Evolutionary conservation across 2,797 vertebrate species (phyloP).

Genomic region (Pseudochaenichthys georgianus): DNA sequence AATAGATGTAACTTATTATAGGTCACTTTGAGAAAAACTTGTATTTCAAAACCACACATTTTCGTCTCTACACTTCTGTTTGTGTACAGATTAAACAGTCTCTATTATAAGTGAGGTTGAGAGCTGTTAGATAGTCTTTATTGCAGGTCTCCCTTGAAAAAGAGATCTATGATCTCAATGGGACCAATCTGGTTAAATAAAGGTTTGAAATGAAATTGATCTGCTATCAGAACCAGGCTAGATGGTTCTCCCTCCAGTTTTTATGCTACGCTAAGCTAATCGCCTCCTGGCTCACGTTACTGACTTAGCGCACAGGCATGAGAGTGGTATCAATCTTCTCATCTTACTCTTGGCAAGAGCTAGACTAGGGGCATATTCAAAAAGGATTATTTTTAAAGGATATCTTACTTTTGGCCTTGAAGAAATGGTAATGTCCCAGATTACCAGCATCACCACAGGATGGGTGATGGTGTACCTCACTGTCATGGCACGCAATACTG

Average conservation of each 20-base stretch:
- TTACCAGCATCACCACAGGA: slow-evolving; percentile 45
- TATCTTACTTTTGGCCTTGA: slow-evolving; percentile 15
- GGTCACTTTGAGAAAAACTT: neutral
- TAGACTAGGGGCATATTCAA: neutral
- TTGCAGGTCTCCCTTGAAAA: too few species aligned
- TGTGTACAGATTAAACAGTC: neutral
- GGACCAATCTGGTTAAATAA: too few species aligned
- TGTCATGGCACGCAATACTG: slow-evolving; percentile 4
- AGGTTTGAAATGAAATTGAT: too few species aligned
- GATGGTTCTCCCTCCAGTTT: neutral
- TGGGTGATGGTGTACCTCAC: slow-evolving; percentile 40
- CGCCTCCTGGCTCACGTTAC: neutral
- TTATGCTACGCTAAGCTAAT: neutral
- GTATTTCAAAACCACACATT: neutral
- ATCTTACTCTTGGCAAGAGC: neutral
- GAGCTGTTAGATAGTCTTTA: neutral
- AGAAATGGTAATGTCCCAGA: slow-evolving; percentile 23
- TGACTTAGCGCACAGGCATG: too few species aligned
- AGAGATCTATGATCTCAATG: too few species aligned
- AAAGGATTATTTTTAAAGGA: slow-evolving; percentile 10
- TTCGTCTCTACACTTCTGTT: neutral
- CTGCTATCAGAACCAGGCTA: neutral
- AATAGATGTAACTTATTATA: neutral
- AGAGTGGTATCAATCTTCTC: too few species aligned
- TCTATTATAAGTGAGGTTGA: neutral